Percentiles rank a stretch among this genome's conserved stretches.
Evolutionary conservation across 35 echinoderm and acorn worm genomes (phyloP).

Genomic region (Amphiura filiformis): DNA sequence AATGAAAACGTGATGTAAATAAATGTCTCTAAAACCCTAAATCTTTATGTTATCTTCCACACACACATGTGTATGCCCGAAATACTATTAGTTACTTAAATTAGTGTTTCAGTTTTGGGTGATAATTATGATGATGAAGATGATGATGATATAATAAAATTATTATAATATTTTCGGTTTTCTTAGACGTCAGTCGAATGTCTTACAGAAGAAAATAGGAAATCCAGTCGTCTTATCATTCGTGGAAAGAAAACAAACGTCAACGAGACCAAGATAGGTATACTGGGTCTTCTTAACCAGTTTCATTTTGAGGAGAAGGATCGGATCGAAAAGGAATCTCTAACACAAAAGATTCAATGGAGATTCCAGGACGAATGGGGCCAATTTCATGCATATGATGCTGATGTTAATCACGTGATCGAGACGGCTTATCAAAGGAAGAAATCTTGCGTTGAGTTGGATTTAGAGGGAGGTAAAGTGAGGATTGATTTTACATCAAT

Average conservation of each 20-base stretch:
- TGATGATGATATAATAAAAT: too few species aligned
- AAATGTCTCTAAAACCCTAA: too few species aligned
- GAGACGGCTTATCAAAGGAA: slow-evolving; percentile 12
- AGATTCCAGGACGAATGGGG: not conserved
- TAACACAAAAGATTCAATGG: not conserved
- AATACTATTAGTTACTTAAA: too few species aligned
- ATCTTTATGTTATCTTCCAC: too few species aligned
- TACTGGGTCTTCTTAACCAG: not conserved
- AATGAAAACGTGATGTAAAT: too few species aligned
- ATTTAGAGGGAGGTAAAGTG: not conserved
- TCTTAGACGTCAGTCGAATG: not conserved
- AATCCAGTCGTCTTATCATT: not conserved
- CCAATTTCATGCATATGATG: slow-evolving; percentile 7
- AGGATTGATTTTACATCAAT: slow-evolving; percentile 8
- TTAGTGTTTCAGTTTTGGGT: too few species aligned
- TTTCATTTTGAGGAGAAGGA: not conserved
- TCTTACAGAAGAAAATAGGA: not conserved
- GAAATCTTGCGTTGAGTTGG: not conserved
- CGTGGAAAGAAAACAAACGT: not conserved
- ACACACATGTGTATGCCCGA: too few species aligned
- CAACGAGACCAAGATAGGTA: not conserved
- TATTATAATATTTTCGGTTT: too few species aligned
- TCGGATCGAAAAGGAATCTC: not conserved
- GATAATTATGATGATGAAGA: too few species aligned
- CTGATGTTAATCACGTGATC: slow-evolving; percentile 3